Evolutionary conservation across 2,797 vertebrate genomes (phyloP), one percentile per base, ranked within the genome.

Genomic region (Lagorchestes hirsutus): DNA sequence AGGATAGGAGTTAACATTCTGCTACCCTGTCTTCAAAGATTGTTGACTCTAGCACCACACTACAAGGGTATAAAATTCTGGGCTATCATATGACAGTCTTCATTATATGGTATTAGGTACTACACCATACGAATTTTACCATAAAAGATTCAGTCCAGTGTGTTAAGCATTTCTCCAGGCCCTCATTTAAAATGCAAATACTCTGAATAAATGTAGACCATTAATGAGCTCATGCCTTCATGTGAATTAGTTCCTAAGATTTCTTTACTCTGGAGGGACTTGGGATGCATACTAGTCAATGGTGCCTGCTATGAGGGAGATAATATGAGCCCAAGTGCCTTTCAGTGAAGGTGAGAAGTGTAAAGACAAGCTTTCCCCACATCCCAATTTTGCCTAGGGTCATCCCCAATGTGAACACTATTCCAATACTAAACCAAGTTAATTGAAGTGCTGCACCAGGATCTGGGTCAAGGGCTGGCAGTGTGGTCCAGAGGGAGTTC

Each of bases 101-200:
- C 57, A 93, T 56, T 40, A 57, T 46, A 34, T 24, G 12, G 40
- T 90, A 58, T 62, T 46, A 94, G 0, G 34, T 59, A 58, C 8
- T 90, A 87, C 3, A 27, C 9, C 24, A 87, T 50, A 46, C 27
- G 8, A 46, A 87, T 27, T 50, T 40, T 10, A 46, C 40, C 74
- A 46, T 46, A 87, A 87, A 9, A 96, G 10, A 94, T 87, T 0
- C 50, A 56, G 54, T 95, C 92, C 29, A 90, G 0, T 82, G 87
- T 50, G 12, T 55, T 96, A 95, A 93, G 9, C 46, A 97, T 94
- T 95, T 91, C 59, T n/a, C 93, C 90, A 59, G 3, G 1, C 13
- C 62, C 40, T 87, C 55, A 56, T 92, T 93, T 94, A 54, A 24
- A 94, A 94, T 94, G 1, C 24, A 94, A 93, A 92, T 93, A 55